Conservation (phyloP, 2,113 vertebrate species). For the Perca flavescens region DNA sequence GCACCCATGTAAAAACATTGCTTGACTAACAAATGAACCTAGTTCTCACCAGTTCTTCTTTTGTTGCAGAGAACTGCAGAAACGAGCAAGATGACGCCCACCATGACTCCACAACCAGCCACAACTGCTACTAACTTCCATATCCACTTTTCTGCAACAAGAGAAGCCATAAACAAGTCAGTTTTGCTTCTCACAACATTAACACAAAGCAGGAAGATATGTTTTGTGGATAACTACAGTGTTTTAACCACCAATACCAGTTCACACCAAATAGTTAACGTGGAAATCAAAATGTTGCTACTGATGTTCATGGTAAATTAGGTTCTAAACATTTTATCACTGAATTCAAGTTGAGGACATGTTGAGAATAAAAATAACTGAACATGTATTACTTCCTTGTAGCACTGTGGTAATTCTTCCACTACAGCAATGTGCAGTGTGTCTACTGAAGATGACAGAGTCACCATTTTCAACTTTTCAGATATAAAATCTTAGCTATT, state of each 20-base stretch:
- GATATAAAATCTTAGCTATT: no score
- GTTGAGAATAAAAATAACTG: neutral
- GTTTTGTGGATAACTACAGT: neutral
- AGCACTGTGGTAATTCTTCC: no score
- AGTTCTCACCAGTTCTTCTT: slow-evolving; percentile 7
- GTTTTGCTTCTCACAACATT: neutral
- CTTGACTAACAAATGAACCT: no score
- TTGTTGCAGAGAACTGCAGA: neutral
- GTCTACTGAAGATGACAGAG: no score
- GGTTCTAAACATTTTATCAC: no score
- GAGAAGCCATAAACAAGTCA: neutral
- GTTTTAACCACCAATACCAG: neutral
- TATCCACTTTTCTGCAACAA: neutral
- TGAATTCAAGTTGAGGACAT: neutral
- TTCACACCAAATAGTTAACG: neutral
- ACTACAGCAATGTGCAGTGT: no score
- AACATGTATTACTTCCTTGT: no score
- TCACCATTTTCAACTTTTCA: no score
- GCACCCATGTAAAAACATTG: neutral
- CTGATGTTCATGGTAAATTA: no score
- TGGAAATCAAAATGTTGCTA: neutral
- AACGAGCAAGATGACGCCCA: neutral
- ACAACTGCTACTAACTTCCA: neutral
- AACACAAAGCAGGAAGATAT: neutral
- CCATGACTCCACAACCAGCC: slow-evolving; percentile 11